Evolutionary conservation across 2,888 invertebrate species (phyloP), one percentile per base, ranked within the genome.

Genomic region (Eristalis pertinax): DNA sequence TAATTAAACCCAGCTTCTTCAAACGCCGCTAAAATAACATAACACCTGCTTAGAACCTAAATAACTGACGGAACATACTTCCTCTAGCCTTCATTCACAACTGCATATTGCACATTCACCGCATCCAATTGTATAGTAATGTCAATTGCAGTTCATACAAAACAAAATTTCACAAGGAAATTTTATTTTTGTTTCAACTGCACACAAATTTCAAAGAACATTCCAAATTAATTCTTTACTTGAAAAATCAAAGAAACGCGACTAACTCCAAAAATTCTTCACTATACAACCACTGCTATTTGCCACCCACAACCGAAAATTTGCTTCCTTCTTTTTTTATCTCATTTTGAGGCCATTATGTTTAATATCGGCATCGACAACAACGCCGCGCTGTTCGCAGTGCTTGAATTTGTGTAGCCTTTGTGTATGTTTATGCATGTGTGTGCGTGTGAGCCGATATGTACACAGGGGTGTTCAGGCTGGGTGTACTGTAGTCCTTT

Each of bases 161-260:
- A 41, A n/a, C 58, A 13, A 72, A 65, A 62, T 60, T 29, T 1
- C 26, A 65, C 35, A 11, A 29, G 24, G n/a, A 19, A 56, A 26
- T 50, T 74, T 4, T 4, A 4, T 26, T 2, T 73, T 80, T 60
- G 41, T 41, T 72, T 58, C 15, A 58, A 67, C 7, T 24, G 22
- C 32, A 62, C 15, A 58, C 29, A 26, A 29, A 82, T 76, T 70
- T 82, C 65, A 76, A 76, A 76, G 60, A 60, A 65, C 43, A 65
- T 62, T 1, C 69, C 26, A 43, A 68, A 69, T 78, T 69, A 73
- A 74, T 69, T 74, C 63, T 43, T 81, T 77, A 81, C 56, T 58
- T 76, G 81, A 77, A 81, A 85, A 68, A 77, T 85, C 81, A 85
- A 73, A 84, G 73, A 74, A 64, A 41, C n/a, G n/a, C 74, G 56